Conservation (phyloP, 2,113 vertebrate genomes). For the Struthidea cinerea region DNA sequence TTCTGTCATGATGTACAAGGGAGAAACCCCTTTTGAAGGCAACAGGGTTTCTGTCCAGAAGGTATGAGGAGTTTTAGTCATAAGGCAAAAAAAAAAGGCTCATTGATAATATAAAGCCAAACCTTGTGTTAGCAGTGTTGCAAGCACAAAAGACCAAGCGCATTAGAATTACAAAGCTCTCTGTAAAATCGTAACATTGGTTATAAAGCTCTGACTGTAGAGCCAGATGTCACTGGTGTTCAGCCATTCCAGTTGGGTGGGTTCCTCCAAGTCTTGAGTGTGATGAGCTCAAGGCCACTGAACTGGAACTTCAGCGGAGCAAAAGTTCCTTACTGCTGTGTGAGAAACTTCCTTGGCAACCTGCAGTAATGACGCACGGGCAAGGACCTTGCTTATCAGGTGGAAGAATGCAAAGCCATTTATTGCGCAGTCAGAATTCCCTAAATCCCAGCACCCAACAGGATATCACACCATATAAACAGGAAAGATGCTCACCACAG, state of each 20-base stretch:
- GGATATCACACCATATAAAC: too few relatives aligned
- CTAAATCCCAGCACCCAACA: too few relatives aligned
- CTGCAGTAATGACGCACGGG: too few relatives aligned
- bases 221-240: background rate
- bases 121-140: background rate
- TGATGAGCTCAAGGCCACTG: background rate
- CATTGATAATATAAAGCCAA: background rate
- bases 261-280: background rate
- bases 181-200: background rate
- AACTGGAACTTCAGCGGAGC: background rate
- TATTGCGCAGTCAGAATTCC: too few relatives aligned
- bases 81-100: accelerated
- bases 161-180: background rate
- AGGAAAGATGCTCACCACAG: too few relatives aligned
- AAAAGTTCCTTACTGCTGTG: background rate
- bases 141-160: background rate
- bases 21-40: background rate
- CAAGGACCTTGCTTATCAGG: too few relatives aligned
- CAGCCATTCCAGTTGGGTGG: background rate
- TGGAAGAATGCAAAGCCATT: too few relatives aligned
- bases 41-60: background rate
- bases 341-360: background rate
- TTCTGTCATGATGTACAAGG: background rate
- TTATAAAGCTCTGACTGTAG: background rate
- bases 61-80: background rate